These are phyloP conservation scores for Cynoglossus semilaevis DNA, from an alignment of 2,113 vertebrate species.

Conservation along the genomic window DNA sequence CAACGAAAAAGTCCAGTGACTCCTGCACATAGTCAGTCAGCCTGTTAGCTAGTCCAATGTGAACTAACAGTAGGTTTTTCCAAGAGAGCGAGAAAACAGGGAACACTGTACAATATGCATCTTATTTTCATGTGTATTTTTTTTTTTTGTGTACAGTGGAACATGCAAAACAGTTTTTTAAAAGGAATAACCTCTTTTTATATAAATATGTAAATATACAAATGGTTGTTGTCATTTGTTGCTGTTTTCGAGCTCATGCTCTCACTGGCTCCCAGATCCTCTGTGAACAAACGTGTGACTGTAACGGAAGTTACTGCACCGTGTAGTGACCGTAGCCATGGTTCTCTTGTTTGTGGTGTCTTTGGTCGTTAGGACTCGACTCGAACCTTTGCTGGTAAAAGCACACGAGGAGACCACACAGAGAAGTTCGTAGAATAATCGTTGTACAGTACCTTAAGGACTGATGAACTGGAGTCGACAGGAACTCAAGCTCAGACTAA, in stretches of 20 bases:
- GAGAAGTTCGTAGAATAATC: constrained; percentile 55
- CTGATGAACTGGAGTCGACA: constrained; percentile 27
- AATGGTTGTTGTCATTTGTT: constrained; percentile 68
- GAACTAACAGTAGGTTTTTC: constrained; percentile 53
- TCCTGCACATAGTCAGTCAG: constrained; percentile 94
- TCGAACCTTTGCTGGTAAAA: constrained; percentile 78
- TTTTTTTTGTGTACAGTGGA: constrained; percentile 74
- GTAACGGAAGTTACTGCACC: constrained; percentile 52
- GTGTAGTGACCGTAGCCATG: constrained; percentile 59
- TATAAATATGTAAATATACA: constrained; percentile 77
- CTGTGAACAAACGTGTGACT: constrained; percentile 73
- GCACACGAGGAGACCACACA: constrained; percentile 80
- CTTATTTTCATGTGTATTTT: constrained; percentile 74
- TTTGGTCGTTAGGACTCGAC: constrained; percentile 49
- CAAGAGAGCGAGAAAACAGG: constrained; percentile 63
- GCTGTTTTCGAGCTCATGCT: constrained; percentile 76
- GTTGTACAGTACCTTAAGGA: no score
- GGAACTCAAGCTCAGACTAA: constrained; percentile 76
- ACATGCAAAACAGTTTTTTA: constrained; percentile 71
- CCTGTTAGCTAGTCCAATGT: constrained; percentile 40
- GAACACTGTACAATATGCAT: constrained; percentile 74
- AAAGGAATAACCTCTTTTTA: constrained; percentile 68
- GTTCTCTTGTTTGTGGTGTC: constrained; percentile 55
- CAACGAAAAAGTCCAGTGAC: constrained; percentile 90
- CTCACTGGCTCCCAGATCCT: constrained; percentile 73